A percentile compares a stretch with the other conserved stretches of the same genome.
Evolutionary conservation across 2,797 vertebrate species (phyloP).

Genomic region (Rhabdomys pumilio): DNA sequence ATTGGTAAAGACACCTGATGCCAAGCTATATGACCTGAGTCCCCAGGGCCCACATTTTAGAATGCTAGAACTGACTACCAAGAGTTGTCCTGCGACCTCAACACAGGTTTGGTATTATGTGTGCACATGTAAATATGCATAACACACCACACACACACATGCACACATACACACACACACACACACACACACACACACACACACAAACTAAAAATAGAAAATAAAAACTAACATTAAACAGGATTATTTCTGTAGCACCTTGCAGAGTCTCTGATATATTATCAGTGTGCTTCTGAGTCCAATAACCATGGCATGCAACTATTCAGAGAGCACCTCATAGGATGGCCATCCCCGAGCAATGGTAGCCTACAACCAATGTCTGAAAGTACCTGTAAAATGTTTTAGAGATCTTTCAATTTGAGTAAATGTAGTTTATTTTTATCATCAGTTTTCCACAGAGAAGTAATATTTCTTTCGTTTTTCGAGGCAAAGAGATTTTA

Average conservation of each 20-base stretch:
- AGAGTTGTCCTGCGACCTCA: background rate
- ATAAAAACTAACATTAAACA: background rate
- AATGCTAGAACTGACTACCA: background rate
- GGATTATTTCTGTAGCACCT: background rate
- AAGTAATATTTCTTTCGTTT: slow-evolving; percentile 35
- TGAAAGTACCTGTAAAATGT: slow-evolving; percentile 20
- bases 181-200: background rate
- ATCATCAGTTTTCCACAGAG: slow-evolving; percentile 17
- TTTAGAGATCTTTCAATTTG: slow-evolving; percentile 14
- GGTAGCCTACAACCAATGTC: background rate
- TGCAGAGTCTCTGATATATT: background rate
- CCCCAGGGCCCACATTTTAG: background rate
- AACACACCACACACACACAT: background rate
- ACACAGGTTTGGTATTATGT: background rate
- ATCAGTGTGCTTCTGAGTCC: background rate
- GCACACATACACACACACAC: background rate
- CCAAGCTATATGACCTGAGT: background rate
- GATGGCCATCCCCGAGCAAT: background rate
- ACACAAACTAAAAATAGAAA: background rate
- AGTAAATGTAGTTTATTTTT: slow-evolving; percentile 14
- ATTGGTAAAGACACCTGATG: background rate
- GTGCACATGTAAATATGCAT: background rate
- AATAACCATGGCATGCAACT: background rate
- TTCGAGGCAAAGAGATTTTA: slow-evolving; percentile 44
- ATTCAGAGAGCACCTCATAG: too few species aligned